Conservation (phyloP, 2,113 vertebrate species). For the Turdus rufiventris region DNA sequence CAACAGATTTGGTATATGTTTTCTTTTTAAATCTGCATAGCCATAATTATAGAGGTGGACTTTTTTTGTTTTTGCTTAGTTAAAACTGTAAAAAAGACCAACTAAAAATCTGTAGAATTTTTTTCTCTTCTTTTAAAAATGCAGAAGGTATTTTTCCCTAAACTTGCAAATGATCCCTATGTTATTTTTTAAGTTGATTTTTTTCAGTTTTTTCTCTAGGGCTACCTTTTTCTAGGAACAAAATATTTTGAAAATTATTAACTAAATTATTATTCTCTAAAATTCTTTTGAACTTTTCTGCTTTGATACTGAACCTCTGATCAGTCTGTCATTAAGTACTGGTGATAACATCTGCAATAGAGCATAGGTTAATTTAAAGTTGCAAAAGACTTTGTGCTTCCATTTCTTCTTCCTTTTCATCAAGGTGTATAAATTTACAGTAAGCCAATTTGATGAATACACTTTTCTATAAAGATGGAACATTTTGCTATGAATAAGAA, state of each 20-base stretch:
- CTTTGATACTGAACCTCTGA: background rate
- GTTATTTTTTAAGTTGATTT: background rate
- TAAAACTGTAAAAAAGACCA: background rate
- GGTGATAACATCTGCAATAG: background rate
- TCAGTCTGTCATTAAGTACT: background rate
- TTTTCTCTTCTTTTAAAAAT: background rate
- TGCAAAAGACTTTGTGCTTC: background rate
- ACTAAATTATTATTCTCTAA: background rate
- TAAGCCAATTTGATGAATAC: background rate
- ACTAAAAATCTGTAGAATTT: background rate
- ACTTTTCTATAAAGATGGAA: background rate
- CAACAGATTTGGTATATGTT: background rate
- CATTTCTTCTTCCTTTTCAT: background rate
- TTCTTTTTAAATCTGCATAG: background rate
- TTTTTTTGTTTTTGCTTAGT: background rate
- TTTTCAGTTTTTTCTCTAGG: background rate
- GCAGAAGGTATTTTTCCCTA: background rate
- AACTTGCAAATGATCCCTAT: background rate
- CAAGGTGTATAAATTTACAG: background rate
- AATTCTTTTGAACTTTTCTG: background rate
- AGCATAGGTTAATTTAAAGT: background rate
- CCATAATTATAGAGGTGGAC: background rate
- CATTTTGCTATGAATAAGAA: background rate
- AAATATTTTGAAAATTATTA: background rate
- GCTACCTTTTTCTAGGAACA: background rate